A percentile compares a stretch with the other conserved stretches of the same genome.
phyloP scores from a whole-genome alignment of 1,140 invertebrate genomes.

The Sitophilus oryzae region DNA sequence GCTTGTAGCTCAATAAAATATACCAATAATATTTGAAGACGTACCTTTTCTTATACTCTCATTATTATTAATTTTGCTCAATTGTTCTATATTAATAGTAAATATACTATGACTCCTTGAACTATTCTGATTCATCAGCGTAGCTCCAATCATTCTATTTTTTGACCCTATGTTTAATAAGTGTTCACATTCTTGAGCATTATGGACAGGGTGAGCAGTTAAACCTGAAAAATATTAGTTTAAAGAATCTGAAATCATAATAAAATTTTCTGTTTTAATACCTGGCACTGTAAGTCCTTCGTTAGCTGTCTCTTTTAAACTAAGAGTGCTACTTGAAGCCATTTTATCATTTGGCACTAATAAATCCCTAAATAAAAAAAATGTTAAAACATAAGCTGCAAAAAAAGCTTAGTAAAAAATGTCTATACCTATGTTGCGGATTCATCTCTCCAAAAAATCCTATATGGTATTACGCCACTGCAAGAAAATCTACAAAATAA shows the following conservation, averaged over 20 bases:
- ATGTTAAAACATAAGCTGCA: not conserved
- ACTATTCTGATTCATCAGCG: constrained; percentile 92
- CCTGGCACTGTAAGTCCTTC: constrained; percentile 76
- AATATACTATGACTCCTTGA: constrained; percentile 89
- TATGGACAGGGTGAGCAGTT: constrained; percentile 45
- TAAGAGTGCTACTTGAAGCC: constrained; percentile 44
- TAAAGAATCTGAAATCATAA: not conserved
- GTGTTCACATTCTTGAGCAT: constrained; percentile 68
- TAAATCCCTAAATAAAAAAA: constrained; percentile 34
- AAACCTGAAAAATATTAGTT: constrained; percentile 32
- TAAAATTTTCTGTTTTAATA: constrained; percentile 49
- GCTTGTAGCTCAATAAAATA: too few relatives aligned
- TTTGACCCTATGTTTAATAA: constrained; percentile 69
- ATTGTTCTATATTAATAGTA: constrained; percentile 80
- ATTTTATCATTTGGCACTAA: constrained; percentile 38
- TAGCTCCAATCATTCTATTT: constrained; percentile 77
- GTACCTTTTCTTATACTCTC: constrained; percentile 45
- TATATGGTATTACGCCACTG: too few relatives aligned
- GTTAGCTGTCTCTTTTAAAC: constrained; percentile 74
- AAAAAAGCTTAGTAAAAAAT: too few relatives aligned
- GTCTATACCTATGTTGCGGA: too few relatives aligned
- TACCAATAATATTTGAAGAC: too few relatives aligned
- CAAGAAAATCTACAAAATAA: too few relatives aligned
- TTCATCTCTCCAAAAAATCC: too few relatives aligned
- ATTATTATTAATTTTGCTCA: constrained; percentile 52